phyloP scores from a whole-genome alignment of 2,888 invertebrate genomes.

The Eumacrocentrus americanus region DNA sequence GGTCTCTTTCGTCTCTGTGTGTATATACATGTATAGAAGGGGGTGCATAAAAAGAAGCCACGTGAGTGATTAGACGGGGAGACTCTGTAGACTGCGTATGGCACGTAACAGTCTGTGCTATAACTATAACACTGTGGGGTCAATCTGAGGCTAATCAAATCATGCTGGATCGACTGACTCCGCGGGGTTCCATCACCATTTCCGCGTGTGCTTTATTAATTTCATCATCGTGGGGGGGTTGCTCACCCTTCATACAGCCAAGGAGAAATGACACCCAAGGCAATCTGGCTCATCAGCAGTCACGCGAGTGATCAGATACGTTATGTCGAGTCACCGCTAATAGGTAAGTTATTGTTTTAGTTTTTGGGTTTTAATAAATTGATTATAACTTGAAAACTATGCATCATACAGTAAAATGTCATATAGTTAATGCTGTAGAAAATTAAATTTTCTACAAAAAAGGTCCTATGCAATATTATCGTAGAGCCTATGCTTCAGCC shows the following conservation, averaged over 20 bases:
- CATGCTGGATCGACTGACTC: slow-evolving; percentile 51
- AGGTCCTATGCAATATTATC: too few relatives aligned
- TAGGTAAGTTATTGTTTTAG: slow-evolving; percentile 20
- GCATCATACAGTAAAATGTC: too few relatives aligned
- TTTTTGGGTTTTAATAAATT: not conserved
- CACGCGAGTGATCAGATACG: too few relatives aligned
- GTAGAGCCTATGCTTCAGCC: too few relatives aligned
- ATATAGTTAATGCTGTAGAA: too few relatives aligned
- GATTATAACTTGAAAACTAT: too few relatives aligned
- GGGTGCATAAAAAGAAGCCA: slow-evolving; percentile 43
- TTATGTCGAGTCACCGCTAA: too few relatives aligned
- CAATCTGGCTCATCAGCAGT: slow-evolving; percentile 36
- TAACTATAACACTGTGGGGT: slow-evolving; percentile 47
- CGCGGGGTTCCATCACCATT: slow-evolving; percentile 38
- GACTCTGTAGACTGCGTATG: slow-evolving; percentile 15
- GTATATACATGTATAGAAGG: slow-evolving; percentile 4
- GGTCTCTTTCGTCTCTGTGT: slow-evolving; percentile 38
- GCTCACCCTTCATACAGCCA: slow-evolving; percentile 28
- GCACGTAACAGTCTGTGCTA: slow-evolving; percentile 20
- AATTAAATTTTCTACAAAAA: too few relatives aligned
- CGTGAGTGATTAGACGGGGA: slow-evolving; percentile 45
- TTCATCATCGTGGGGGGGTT: slow-evolving; percentile 48
- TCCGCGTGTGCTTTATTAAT: slow-evolving; percentile 58
- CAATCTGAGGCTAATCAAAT: slow-evolving; percentile 63
- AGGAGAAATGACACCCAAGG: not conserved